Evolutionary conservation across 2,113 vertebrate species (phyloP).

Genomic region (Sterrhoptilus dennistouni): DNA sequence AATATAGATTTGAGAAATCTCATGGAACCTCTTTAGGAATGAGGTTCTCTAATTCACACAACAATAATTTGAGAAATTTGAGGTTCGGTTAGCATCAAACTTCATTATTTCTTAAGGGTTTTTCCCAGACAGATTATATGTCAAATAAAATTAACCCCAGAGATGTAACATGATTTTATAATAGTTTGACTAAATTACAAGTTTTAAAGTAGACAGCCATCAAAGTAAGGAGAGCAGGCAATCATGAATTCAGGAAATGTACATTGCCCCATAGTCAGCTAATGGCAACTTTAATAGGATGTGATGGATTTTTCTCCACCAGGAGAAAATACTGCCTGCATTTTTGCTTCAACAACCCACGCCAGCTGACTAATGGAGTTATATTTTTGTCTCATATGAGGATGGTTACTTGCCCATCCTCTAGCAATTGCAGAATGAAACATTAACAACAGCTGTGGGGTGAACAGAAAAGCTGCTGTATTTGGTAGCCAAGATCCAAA

Average conservation of each 20-base stretch:
- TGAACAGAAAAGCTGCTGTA: constrained; percentile 52
- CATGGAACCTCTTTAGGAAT: not conserved
- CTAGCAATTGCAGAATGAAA: constrained; percentile 61
- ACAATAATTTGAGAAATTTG: constrained; percentile 30
- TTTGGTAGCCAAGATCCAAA: constrained; percentile 41
- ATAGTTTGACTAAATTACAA: constrained; percentile 59
- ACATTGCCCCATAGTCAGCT: constrained; percentile 39
- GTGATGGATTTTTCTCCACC: constrained; percentile 61
- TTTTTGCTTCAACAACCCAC: constrained; percentile 68
- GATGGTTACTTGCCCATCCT: constrained; percentile 49
- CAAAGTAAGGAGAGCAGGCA: constrained; percentile 37
- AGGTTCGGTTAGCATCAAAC: constrained; percentile 5
- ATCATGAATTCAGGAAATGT: constrained; percentile 50
- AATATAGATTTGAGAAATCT: not conserved
- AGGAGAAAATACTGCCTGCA: constrained; percentile 66
- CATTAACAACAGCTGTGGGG: constrained; percentile 53
- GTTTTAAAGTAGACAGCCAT: constrained; percentile 54
- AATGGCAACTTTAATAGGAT: constrained; percentile 66
- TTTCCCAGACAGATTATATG: constrained; percentile 20
- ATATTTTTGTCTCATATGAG: constrained; percentile 62
- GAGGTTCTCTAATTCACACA: not conserved
- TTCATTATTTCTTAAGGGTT: constrained; percentile 23
- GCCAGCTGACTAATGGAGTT: constrained; percentile 71
- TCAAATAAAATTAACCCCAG: constrained; percentile 47
- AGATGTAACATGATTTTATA: constrained; percentile 42